Evolutionary conservation across 2,797 vertebrate genomes (phyloP).

Genomic region (Gallinago stenura): DNA sequence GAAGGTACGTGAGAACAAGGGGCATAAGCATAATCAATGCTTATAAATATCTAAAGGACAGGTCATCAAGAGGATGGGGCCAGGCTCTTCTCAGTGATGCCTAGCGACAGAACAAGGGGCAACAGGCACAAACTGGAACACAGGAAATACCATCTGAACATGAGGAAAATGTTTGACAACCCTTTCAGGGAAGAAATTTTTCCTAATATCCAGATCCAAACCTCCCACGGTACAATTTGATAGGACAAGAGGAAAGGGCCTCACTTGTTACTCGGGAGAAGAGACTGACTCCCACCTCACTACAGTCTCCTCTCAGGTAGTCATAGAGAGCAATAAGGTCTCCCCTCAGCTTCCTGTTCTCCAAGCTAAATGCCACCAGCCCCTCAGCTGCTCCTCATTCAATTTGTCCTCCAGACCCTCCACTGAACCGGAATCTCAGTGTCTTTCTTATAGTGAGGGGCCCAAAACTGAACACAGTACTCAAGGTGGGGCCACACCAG

Average conservation of each 20-base stretch:
- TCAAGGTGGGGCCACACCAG: background rate
- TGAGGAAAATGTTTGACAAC: background rate
- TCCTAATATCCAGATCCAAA: background rate
- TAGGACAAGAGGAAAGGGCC: too few species aligned
- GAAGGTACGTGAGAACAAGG: background rate
- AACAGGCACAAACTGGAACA: background rate
- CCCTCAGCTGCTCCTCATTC: background rate
- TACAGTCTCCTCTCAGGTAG: background rate
- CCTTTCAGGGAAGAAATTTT: background rate
- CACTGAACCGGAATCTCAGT: background rate
- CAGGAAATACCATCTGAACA: background rate
- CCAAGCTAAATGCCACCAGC: background rate
- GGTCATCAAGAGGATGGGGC: background rate
- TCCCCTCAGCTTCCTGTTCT: background rate
- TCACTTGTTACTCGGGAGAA: background rate
- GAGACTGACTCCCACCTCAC: background rate
- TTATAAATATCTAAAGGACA: background rate
- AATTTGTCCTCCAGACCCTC: background rate
- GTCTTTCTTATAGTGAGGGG: background rate
- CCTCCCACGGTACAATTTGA: background rate
- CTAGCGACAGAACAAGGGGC: too few species aligned
- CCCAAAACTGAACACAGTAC: background rate
- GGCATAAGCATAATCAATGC: background rate
- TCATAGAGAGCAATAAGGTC: background rate
- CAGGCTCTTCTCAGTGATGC: background rate